Percentiles rank a stretch among this genome's conserved stretches.
These are phyloP conservation scores for Drosophila nigricruria DNA, from an alignment of 2,888 invertebrate genomes.

Conservation along the genomic window DNA sequence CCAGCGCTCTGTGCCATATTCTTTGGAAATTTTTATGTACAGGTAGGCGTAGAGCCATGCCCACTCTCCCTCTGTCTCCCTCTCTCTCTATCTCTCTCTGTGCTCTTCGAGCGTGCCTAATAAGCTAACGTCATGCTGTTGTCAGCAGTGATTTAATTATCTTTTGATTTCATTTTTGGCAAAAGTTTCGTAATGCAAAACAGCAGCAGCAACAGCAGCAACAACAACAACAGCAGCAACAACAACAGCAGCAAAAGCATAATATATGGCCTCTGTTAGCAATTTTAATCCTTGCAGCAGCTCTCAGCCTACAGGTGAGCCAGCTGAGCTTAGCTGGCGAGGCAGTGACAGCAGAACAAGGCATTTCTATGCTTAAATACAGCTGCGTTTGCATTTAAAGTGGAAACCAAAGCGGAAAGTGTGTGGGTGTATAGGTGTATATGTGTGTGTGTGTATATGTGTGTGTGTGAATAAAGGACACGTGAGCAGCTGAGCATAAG, in stretches of 20 bases:
- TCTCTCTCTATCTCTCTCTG: neutral
- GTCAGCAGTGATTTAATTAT: conserved; percentile 59
- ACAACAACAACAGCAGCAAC: conserved; percentile 3
- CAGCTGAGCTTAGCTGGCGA: conserved; percentile 20
- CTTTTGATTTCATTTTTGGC: conserved; percentile 47
- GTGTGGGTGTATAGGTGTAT: neutral
- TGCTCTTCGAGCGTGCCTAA: neutral
- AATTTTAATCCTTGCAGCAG: conserved; percentile 48
- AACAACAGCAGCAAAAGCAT: conserved; percentile 2
- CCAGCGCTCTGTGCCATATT: conserved; percentile 2
- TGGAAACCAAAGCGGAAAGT: conserved; percentile 4
- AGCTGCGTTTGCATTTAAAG: conserved; percentile 42
- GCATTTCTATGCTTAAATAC: conserved; percentile 37
- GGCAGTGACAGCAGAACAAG: conserved; percentile 5
- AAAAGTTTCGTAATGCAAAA: conserved; percentile 49
- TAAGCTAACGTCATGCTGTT: conserved; percentile 16
- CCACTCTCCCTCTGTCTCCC: no score
- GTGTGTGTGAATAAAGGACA: conserved; percentile 25
- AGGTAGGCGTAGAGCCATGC: neutral
- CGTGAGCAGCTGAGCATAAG: conserved; percentile 17
- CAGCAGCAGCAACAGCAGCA: conserved; percentile 11
- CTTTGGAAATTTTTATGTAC: conserved; percentile 28
- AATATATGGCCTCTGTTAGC: conserved; percentile 22
- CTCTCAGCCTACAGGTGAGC: conserved; percentile 7
- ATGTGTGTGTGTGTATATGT: conserved; percentile 3